Percentiles rank a stretch among this genome's conserved stretches.
These are phyloP conservation scores for Poeciliopsis presidionis DNA, from an alignment of 2,797 vertebrate genomes.

Conservation along the genomic window DNA sequence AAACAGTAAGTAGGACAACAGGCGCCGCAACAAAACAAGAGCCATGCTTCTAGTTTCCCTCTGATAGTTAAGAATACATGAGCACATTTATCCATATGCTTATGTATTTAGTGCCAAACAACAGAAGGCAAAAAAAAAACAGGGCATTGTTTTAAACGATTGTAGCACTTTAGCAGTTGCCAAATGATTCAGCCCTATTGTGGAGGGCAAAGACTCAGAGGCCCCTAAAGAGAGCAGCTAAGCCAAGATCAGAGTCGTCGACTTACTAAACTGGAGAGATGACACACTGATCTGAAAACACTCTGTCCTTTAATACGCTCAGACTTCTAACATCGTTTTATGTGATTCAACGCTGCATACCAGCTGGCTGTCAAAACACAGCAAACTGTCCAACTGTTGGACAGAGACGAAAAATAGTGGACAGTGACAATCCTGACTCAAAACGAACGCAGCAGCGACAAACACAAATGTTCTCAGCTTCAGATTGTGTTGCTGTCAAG, in stretches of 20 bases:
- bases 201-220: constrained; percentile 41
- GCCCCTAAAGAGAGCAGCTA: constrained; percentile 43
- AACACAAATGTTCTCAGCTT: constrained; percentile 25
- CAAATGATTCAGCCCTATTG: constrained; percentile 78
- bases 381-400: constrained; percentile 23
- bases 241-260: constrained; percentile 52
- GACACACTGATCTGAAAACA: constrained; percentile 62
- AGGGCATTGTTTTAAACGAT: constrained; percentile 77
- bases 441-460: constrained; percentile 19
- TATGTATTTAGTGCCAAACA: constrained; percentile 79
- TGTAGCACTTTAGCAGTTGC: constrained; percentile 70
- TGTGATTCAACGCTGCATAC: constrained; percentile 37
- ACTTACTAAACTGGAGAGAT: constrained; percentile 40
- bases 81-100: constrained; percentile 79
- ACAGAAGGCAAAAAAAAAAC: constrained; percentile 63
- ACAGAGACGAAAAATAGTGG: constrained; percentile 19
- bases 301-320: constrained; percentile 33
- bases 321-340: constrained; percentile 20
- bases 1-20: constrained; percentile 79
- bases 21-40: constrained; percentile 67
- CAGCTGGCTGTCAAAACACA: constrained; percentile 40
- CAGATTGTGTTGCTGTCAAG: neutral
- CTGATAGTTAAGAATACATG: constrained; percentile 75
- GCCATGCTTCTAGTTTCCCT: constrained; percentile 66
- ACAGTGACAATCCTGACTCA: constrained; percentile 5